Percentiles rank a stretch among this genome's conserved stretches.
phyloP scores from a whole-genome alignment of 1,140 invertebrate genomes.

The Druon quercuslanigerum region DNA sequence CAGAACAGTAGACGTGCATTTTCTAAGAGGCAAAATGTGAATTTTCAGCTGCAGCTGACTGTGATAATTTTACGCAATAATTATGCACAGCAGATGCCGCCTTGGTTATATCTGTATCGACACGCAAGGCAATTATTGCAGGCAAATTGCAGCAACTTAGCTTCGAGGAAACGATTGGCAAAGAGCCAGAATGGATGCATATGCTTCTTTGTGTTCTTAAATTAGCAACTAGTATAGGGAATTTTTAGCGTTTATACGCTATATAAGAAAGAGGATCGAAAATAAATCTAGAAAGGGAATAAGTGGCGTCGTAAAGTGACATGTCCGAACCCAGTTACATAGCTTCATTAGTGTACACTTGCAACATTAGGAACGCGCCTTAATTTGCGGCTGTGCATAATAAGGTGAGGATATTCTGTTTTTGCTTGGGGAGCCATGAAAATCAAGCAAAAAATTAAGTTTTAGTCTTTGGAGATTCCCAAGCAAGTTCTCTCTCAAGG shows the following conservation, averaged over 20 bases:
- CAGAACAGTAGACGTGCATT: background rate
- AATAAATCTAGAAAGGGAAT: background rate
- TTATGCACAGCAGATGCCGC: background rate
- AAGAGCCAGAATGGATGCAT: background rate
- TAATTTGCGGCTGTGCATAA: slow-evolving; percentile 36
- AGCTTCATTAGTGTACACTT: slow-evolving; percentile 34
- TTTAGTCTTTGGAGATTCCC: background rate
- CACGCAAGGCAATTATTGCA: slow-evolving; percentile 37
- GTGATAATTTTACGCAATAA: slow-evolving; percentile 37
- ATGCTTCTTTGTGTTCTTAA: slow-evolving; percentile 19
- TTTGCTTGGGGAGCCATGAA: slow-evolving; percentile 6
- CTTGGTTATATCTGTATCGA: slow-evolving; percentile 31
- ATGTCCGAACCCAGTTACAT: slow-evolving; percentile 33
- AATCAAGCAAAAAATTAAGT: slow-evolving; percentile 5
- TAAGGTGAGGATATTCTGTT: slow-evolving; percentile 38
- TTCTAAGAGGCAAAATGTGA: background rate
- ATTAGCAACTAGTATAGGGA: background rate
- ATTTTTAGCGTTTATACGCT: background rate
- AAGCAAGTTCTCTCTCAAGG: background rate
- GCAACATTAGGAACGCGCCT: background rate
- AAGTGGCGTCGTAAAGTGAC: slow-evolving; percentile 32
- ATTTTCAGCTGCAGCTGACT: background rate
- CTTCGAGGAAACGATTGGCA: slow-evolving; percentile 34
- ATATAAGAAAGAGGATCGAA: background rate
- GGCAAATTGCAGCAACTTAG: slow-evolving; percentile 23